A percentile compares a stretch with the other conserved stretches of the same genome.
Evolutionary conservation across 2,797 vertebrate species (phyloP).

Genomic region (Helostoma temminkii): DNA sequence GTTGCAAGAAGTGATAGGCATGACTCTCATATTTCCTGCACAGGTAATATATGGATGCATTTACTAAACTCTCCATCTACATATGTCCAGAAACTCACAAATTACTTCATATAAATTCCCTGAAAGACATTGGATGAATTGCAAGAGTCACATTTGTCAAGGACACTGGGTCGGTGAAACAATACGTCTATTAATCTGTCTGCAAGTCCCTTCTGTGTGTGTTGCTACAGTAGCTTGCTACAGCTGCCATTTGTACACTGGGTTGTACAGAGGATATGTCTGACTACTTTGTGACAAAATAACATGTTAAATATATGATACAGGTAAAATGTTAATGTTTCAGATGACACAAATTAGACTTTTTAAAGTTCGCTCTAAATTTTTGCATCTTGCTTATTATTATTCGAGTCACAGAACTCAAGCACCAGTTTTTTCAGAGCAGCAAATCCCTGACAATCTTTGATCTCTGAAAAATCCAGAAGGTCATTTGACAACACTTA

Average conservation of each 20-base stretch:
- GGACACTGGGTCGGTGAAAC: not conserved
- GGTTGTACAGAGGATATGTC: not conserved
- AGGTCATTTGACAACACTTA: conserved; percentile 7
- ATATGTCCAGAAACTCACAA: not conserved
- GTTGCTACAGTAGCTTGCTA: not conserved
- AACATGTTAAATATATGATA: too few relatives aligned
- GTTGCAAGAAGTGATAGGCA: not conserved
- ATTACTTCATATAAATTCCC: not conserved
- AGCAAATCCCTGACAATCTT: conserved; percentile 1
- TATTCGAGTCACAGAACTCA: not conserved
- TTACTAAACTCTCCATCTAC: not conserved
- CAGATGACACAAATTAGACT: not conserved
- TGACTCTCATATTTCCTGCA: not conserved
- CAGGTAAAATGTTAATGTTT: not conserved
- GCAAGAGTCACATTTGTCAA: conserved; percentile 7
- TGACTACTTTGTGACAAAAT: not conserved
- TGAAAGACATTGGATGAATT: not conserved
- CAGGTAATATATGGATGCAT: not conserved
- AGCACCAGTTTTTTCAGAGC: not conserved
- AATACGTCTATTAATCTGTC: too few relatives aligned
- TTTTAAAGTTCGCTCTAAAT: not conserved
- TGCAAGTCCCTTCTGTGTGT: not conserved
- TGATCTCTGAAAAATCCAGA: conserved; percentile 3
- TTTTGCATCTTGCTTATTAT: not conserved
- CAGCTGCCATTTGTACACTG: not conserved